A percentile compares a stretch with the other conserved stretches of the same genome.
phyloP scores from a whole-genome alignment of 2,888 invertebrate species.

The Anodontia alba region DNA sequence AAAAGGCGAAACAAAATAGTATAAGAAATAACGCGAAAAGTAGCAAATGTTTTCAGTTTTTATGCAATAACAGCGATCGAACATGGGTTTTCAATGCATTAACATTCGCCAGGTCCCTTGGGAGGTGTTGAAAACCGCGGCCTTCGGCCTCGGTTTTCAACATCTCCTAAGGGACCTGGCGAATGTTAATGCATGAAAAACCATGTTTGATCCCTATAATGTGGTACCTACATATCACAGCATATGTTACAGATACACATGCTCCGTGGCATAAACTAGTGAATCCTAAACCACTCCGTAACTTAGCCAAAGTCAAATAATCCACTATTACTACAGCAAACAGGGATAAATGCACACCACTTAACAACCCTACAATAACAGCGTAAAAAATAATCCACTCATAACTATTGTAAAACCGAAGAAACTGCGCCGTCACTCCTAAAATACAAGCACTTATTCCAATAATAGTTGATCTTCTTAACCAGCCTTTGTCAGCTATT shows the following conservation, averaged over 20 bases:
- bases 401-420: slow-evolving; percentile 54
- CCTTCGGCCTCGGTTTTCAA: no score
- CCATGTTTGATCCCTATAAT: no score
- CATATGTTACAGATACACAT: slow-evolving; percentile 46
- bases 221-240: slow-evolving; percentile 67
- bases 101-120: no score
- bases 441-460: slow-evolving; percentile 30
- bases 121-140: no score
- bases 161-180: no score
- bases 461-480: slow-evolving; percentile 40
- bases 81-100: no score
- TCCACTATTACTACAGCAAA: slow-evolving; percentile 65
- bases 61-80: no score
- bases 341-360: slow-evolving; percentile 62
- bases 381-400: slow-evolving; percentile 51
- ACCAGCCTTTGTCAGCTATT: slow-evolving; percentile 41
- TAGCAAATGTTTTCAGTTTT: no score
- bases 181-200: no score
- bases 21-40: no score
- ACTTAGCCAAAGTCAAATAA: slow-evolving; percentile 60
- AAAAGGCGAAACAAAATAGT: no score
- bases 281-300: slow-evolving; percentile 63
- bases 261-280: slow-evolving; percentile 57
- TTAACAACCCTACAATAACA: slow-evolving; percentile 61
- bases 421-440: slow-evolving; percentile 20